Evolutionary conservation across 64 coral and sea anemone genomes (phyloP), one percentile per base, ranked within the genome.

Genomic region (Actinia equina): DNA sequence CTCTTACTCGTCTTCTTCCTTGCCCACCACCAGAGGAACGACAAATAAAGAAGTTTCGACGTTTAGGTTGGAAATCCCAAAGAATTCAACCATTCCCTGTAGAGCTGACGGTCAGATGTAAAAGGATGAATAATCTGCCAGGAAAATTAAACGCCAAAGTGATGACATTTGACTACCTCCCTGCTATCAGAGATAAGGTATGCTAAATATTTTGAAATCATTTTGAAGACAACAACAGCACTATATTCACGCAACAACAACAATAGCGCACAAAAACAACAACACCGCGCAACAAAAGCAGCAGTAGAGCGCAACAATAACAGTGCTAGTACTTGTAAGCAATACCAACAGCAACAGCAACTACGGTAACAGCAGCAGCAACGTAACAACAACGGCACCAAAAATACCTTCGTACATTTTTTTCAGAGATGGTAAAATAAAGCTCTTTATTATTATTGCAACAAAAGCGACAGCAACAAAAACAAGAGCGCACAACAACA

Each of bases 161-260:
- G 59, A 80, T 96, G 11, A 96, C 85, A 10, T 90, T 96, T 55
- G 94, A 96, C 44, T 91, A 96, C 84, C 44, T 96, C 15, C 91
- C 91, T n/a, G 89, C 86, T 55, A 96, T 96, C 87, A 82, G 91
- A 71, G 88, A 96, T 16, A 90, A 96, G 94, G 94, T 92, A 86
- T 79, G 87, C 23, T 51, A 22, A 37, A 83, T n/a, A 1, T 11
- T 65, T 65, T 41, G 18, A 19, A 57, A 57, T 57, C 15, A 57
- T 57, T 57, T 57, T 12, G 2, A 57, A 57, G 55, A 57, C 55
- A 57, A 9, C 62, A 65, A 18, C 8, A 7, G 13, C 60, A 63
- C 30, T 37, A 37, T 37, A 37, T 37, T 37, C 30, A 37, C 30
- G 17, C 60, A 63, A 64, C 25, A 82, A 15, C 12, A 23, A 26